Base-by-base conservation (phyloP, 35 echinoderm and acorn worm genomes). In the Apostichopus californicus region DNA sequence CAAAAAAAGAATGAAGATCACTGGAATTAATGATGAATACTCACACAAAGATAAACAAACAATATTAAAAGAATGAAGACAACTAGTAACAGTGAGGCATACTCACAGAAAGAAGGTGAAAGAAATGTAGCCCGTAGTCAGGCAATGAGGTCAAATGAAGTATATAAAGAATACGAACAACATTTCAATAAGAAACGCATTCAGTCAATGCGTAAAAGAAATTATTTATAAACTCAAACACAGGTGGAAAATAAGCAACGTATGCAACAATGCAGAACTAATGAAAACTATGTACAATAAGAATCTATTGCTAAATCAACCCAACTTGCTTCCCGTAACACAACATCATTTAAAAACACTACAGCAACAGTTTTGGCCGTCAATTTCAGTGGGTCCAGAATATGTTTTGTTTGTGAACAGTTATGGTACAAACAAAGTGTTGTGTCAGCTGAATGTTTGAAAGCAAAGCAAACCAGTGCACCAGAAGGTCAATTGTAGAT, bases 361-460 rank as follows among this genome's bases (percentile, higher is more conserved):
- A 56, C 81, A 73, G 54, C 11, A 92, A 81, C 15, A 63, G 21
- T 92, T 92, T 82, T 79, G 77, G 56, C 52, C 81, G 21, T 57
- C 77, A 24, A 92, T 92, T 81, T 54, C 28, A 1, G 18, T 57
- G 55, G 79, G 79, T 65, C 77, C 90, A 58, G 20, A 93, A 77
- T 93, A 77, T 87, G 92, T 58, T 59, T 56, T 56, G 25, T 66
- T 88, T 93, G 92, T 79, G 55, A 93, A 71, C 92, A 93, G 71
- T 54, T 87, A 13, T 93, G 92, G 92, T 80, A 92, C 23, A 92
- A 81, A 79, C 17, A 81, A 61, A 65, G 73, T 92, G 77, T 92
- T 82, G 79, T 88, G 3, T 54, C 60, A 23, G 34, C 86, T 65
- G 61, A 68, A 71, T 63, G 13, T 13, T 13, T 88, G 12, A 87